Base-by-base conservation (phyloP, 2,888 invertebrate species). In the Heterodera filipjevi region DNA sequence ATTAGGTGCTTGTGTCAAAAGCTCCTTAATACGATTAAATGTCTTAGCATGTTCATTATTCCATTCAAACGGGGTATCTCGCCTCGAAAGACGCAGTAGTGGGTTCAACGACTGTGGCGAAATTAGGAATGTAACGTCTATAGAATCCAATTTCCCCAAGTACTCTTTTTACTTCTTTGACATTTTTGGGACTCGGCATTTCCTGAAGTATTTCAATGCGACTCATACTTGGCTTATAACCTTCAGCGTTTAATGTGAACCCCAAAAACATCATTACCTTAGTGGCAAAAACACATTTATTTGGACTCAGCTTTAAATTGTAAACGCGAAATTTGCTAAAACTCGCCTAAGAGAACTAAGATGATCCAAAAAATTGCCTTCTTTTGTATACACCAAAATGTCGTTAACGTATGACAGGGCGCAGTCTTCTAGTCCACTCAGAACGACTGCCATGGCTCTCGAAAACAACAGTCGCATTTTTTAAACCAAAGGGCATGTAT, bases 131-230 rank as follows among this genome's bases (percentile, higher is more conserved):
- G 44, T 76, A 83, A 64, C 77, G n/a, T 8, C 84, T n/a, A 19
- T 46, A 85, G 39, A 83, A 84, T 19, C 77, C 53, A 0, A 74
- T 76, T 27, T 77, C 71, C 12, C 84, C 85, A 2, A 84, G 16
- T 12, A 86, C 66, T 14, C 70, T 39, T 76, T 77, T 77, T 1
- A 85, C 71, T 44, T 81, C 84, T 19, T 76, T 77, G 2, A 76
- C 22, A 1, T 46, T 73, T 59, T 75, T 78, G 16, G 84, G 82
- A 3, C 10, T 44, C 14, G 75, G 71, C 30, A 82, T 49, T 19
- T 80, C 71, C 30, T 49, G 22, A 12, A 81, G 44, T 6, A 66
- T 53, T 70, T 71, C 64, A 3, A 79, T 49, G 10, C 53, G 49
- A 14, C 46, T 71, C 10, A 35, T 6, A 22, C 49, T 33, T 5